phyloP scores from a whole-genome alignment of 2,113 vertebrate species.

The Todiramphus chloris region DNA sequence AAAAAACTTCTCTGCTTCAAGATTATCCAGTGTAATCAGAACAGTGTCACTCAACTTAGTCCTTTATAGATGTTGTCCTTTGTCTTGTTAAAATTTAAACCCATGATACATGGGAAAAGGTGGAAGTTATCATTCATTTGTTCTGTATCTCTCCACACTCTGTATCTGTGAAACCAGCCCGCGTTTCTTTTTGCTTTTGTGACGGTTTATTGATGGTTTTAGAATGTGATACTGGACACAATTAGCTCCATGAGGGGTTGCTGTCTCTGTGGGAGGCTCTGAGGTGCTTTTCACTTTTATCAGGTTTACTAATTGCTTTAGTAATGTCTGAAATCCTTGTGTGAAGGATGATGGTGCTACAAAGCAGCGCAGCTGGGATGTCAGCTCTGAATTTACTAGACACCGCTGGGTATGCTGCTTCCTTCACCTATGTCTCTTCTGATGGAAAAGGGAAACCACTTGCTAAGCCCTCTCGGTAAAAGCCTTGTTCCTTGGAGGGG shows the following conservation, averaged over 20 bases:
- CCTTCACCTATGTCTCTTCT: neutral
- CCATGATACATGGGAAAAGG: slow-evolving; percentile 35
- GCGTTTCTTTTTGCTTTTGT: neutral
- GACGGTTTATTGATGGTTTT: neutral
- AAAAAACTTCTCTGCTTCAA: slow-evolving; percentile 61
- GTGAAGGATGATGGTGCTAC: neutral
- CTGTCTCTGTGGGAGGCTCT: neutral
- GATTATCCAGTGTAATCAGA: slow-evolving; percentile 62
- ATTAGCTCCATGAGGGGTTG: neutral
- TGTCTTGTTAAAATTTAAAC: slow-evolving; percentile 65
- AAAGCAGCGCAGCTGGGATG: neutral
- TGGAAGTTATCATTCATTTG: slow-evolving; percentile 28
- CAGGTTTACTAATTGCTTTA: neutral
- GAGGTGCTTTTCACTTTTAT: neutral
- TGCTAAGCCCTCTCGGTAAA: neutral
- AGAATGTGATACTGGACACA: neutral
- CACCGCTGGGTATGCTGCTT: neutral
- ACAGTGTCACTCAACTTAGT: slow-evolving; percentile 41
- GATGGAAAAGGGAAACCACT: neutral
- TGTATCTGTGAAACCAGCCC: neutral
- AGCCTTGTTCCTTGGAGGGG: neutral
- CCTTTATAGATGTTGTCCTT: neutral
- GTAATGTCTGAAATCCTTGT: neutral
- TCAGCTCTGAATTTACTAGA: neutral
- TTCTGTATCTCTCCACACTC: neutral